Evolutionary conservation across 2,113 vertebrate genomes (phyloP), one percentile per base, ranked within the genome.

Genomic region (Colossoma macropomum): DNA sequence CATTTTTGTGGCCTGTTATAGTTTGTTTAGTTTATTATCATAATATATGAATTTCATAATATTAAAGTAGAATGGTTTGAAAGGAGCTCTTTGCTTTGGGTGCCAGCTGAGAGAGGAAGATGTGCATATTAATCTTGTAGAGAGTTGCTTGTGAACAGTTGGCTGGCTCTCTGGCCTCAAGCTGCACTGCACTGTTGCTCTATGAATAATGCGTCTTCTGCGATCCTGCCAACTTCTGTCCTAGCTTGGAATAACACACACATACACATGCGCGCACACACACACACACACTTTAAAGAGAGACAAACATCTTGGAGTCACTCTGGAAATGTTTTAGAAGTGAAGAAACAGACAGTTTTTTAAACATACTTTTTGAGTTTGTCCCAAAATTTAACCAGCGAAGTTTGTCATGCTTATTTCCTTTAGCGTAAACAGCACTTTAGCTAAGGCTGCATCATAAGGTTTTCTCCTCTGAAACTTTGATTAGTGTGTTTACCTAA

Each of bases 61-160:
- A 56, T 81, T 76, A 74, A 23, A 72, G 45, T 66, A 48, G 69
- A 65, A 34, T 13, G 27, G 25, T 78, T 80, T 9, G 75, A 52
- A 56, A 27, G 48, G 65, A 15, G 41, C 28, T 78, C 17, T 81
- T 65, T 75, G 62, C 60, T 54, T 17, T 81, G 28, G 70, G 19
- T 81, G 80, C 60, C 71, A 77, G 32, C 70, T 72, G 63, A 83
- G 56, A 21, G 70, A 50, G 17, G 15, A 41, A 21, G 28, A 78
- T 78, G 19, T 54, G 82, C 68, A 82, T 80, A 79, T 85, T 84
- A 77, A 83, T 88, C 60, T 83, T 75, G 16, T 11, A n/a, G 80
- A 59, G 48, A 70, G 73, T 83, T 73, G 60, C 77, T 78, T 80
- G 75, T 38, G 34, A 85, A 80, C 80, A 82, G 76, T 87, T 81